phyloP scores from a whole-genome alignment of 2,888 invertebrate genomes.

The Liodrosophila aerea region DNA sequence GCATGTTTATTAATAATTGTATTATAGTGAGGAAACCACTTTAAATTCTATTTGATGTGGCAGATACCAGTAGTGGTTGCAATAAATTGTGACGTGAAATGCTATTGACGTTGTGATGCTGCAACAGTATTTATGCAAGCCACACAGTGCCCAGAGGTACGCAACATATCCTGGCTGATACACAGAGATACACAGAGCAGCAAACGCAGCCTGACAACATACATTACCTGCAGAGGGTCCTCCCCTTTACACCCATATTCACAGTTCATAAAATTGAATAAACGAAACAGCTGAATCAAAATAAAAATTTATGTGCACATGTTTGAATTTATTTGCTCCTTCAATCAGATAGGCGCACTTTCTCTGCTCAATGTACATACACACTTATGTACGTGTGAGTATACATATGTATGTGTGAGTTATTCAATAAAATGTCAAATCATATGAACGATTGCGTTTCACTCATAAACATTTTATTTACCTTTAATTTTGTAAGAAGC shows the following conservation, averaged over 20 bases:
- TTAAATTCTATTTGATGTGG: too few species aligned
- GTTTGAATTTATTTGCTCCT: conserved; percentile 73
- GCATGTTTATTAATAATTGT: too few species aligned
- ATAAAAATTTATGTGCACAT: conserved; percentile 78
- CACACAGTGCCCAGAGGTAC: conserved; percentile 22
- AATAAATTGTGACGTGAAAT: too few species aligned
- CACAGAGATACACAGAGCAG: conserved; percentile 5
- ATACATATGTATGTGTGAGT: conserved; percentile 38
- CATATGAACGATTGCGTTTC: conserved; percentile 70
- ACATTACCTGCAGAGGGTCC: conserved; percentile 20
- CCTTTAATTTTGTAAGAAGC: conserved; percentile 76
- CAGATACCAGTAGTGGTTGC: too few species aligned
- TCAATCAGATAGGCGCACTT: neutral
- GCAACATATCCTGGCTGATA: conserved; percentile 28
- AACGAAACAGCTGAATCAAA: conserved; percentile 52
- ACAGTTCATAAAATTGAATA: conserved; percentile 70
- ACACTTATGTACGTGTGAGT: too few species aligned
- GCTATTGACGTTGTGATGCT: too few species aligned
- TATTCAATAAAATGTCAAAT: conserved; percentile 77
- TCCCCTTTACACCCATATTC: conserved; percentile 56
- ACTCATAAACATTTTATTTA: conserved; percentile 77
- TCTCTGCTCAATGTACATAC: too few species aligned
- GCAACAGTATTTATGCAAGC: neutral
- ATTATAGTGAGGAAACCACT: too few species aligned
- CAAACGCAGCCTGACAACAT: conserved; percentile 2